Conservation (phyloP, 1,140 invertebrate species). For the Penaeus chinensis region DNA sequence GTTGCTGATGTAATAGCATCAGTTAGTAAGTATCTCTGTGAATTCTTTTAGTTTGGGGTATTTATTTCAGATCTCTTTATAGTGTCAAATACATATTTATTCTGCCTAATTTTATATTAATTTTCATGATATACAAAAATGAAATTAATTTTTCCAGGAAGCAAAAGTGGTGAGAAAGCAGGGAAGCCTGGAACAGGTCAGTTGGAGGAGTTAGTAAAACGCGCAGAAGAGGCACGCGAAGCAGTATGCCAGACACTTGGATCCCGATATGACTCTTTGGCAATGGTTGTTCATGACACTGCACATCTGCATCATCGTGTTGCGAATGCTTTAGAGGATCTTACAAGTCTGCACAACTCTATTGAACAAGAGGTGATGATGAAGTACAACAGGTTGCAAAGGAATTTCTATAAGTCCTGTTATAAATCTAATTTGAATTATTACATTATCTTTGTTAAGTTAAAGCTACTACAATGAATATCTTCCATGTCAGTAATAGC, state of each 20-base stretch:
- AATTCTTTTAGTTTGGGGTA: not conserved
- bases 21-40: slow-evolving; percentile 38
- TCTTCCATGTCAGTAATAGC: no score
- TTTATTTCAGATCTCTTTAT: not conserved
- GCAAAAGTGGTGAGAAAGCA: slow-evolving; percentile 31
- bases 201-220: slow-evolving; percentile 45
- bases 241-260: slow-evolving; percentile 43
- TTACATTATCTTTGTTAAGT: no score
- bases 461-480: no score
- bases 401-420: not conserved
- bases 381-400: not conserved
- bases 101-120: not conserved
- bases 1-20: slow-evolving; percentile 48
- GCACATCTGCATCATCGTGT: slow-evolving; percentile 39
- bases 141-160: not conserved
- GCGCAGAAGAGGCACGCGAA: slow-evolving; percentile 46
- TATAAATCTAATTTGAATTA: not conserved
- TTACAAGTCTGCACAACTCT: slow-evolving; percentile 31
- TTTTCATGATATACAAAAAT: not conserved
- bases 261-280: slow-evolving; percentile 40
- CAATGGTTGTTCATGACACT: slow-evolving; percentile 34
- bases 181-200: slow-evolving; percentile 35
- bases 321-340: slow-evolving; percentile 1
- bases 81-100: not conserved
- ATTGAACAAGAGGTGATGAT: slow-evolving; percentile 35